phyloP scores from a whole-genome alignment of 2,888 invertebrate genomes.

The Ormyrus thymus region DNA sequence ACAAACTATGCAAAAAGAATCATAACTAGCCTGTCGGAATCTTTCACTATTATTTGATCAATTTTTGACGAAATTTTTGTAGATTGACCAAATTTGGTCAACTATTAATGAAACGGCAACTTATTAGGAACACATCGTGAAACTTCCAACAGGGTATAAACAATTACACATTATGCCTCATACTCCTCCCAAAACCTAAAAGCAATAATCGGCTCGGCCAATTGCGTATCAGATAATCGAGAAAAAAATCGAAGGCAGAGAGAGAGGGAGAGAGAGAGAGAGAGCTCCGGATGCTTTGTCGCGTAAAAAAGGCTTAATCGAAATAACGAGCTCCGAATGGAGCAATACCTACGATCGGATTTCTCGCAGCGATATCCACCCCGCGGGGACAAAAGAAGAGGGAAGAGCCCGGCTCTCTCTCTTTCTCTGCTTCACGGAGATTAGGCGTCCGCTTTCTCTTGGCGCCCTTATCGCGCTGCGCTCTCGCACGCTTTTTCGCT shows the following conservation, averaged over 20 bases:
- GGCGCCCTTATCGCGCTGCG: constrained; percentile 44
- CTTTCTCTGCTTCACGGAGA: background rate
- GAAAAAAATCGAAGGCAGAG: background rate
- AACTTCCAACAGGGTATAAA: no score
- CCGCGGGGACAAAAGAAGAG: constrained; percentile 51
- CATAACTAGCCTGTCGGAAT: no score
- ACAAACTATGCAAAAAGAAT: no score
- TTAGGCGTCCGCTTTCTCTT: constrained; percentile 26
- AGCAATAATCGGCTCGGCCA: no score
- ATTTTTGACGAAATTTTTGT: no score
- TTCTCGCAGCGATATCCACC: background rate
- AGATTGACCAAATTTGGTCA: no score
- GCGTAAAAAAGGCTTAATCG: constrained; percentile 43
- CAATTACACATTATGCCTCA: no score
- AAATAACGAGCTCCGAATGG: constrained; percentile 51
- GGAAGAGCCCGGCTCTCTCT: constrained; percentile 17
- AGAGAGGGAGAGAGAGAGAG: constrained; percentile 11
- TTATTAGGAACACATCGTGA: no score
- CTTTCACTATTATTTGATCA: no score
- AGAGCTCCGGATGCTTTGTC: constrained; percentile 25
- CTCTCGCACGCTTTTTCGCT: constrained; percentile 37
- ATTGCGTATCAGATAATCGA: no score
- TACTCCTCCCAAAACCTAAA: no score
- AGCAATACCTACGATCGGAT: constrained; percentile 22
- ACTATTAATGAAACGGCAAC: no score